A percentile compares a stretch with the other conserved stretches of the same genome.
Conservation (phyloP, 64 coral and sea anemone species). For the Stichodactyla helianthus region DNA sequence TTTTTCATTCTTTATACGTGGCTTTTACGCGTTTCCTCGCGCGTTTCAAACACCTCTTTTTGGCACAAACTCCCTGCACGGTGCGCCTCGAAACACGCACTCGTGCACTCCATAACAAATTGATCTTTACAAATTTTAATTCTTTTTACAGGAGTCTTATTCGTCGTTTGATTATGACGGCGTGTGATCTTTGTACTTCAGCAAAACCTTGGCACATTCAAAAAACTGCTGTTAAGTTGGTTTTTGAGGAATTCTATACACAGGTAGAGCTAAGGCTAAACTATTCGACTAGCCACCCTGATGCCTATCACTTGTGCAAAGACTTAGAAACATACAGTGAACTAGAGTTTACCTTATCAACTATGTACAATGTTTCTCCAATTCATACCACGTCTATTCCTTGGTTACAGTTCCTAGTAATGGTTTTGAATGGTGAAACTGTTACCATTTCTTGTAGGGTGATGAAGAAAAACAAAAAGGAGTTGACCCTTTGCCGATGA, state of each 20-base stretch:
- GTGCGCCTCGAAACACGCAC: too few species aligned
- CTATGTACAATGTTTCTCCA: too few species aligned
- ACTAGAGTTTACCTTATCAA: too few species aligned
- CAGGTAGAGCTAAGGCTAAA: constrained; percentile 48
- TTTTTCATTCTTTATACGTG: too few species aligned
- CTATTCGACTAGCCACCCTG: too few species aligned
- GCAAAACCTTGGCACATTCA: constrained; percentile 88
- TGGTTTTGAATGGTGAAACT: neutral
- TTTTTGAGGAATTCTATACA: constrained; percentile 92
- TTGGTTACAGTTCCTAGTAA: too few species aligned
- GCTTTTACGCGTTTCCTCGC: neutral
- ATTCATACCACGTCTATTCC: too few species aligned
- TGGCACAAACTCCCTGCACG: too few species aligned
- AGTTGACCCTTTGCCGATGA: constrained; percentile 71
- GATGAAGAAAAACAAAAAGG: constrained; percentile 84
- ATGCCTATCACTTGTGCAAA: too few species aligned
- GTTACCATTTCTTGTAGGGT: constrained; percentile 41
- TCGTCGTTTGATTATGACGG: constrained; percentile 74
- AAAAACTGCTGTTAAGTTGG: constrained; percentile 66
- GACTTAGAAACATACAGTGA: too few species aligned
- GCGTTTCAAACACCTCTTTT: neutral
- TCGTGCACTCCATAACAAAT: too few species aligned
- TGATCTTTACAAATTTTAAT: neutral
- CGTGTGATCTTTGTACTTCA: constrained; percentile 65
- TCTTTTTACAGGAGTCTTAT: constrained; percentile 50